phyloP scores from a whole-genome alignment of 23 tunicate species.

The Botrylloides violaceus region DNA sequence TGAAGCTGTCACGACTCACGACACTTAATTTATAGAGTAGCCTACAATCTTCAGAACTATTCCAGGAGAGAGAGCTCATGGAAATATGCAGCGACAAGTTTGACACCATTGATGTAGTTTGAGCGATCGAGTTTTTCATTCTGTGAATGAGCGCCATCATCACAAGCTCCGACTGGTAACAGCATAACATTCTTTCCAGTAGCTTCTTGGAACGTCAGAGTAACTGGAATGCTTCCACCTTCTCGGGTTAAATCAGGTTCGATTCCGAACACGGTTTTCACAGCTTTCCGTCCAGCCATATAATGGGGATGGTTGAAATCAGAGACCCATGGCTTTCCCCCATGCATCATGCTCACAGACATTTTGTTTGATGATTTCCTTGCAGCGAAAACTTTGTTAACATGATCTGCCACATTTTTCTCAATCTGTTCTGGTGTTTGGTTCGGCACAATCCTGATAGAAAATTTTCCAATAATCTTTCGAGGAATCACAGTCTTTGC shows the following conservation, averaged over 20 bases:
- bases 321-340: slow-evolving; percentile 98
- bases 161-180: slow-evolving; percentile 93
- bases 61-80: slow-evolving; percentile 49
- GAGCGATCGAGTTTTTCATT: slow-evolving; percentile 94
- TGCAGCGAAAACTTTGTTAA: slow-evolving; percentile 56
- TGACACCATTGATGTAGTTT: slow-evolving; percentile 96
- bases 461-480: slow-evolving; percentile 96
- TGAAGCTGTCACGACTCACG: no score
- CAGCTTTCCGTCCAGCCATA: slow-evolving; percentile 93
- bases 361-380: slow-evolving; percentile 62
- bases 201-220: slow-evolving; percentile 97
- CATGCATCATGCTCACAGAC: slow-evolving; percentile 76
- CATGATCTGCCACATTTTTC: slow-evolving; percentile 52
- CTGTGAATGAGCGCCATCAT: slow-evolving; percentile 99
- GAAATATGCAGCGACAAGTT: slow-evolving; percentile 86
- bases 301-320: slow-evolving; percentile 87
- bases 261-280: slow-evolving; percentile 76
- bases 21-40: no score
- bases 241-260: slow-evolving; percentile 98
- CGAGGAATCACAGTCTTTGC: slow-evolving; percentile 99
- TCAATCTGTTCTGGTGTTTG: slow-evolving; percentile 87
- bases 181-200: slow-evolving; percentile 97
- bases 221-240: slow-evolving; percentile 98
- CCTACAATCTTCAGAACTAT: not conserved
- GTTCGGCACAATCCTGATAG: slow-evolving; percentile 90